Evolutionary conservation across 2,888 invertebrate species (phyloP).

Genomic region (Chalcosyrphus nemorum): DNA sequence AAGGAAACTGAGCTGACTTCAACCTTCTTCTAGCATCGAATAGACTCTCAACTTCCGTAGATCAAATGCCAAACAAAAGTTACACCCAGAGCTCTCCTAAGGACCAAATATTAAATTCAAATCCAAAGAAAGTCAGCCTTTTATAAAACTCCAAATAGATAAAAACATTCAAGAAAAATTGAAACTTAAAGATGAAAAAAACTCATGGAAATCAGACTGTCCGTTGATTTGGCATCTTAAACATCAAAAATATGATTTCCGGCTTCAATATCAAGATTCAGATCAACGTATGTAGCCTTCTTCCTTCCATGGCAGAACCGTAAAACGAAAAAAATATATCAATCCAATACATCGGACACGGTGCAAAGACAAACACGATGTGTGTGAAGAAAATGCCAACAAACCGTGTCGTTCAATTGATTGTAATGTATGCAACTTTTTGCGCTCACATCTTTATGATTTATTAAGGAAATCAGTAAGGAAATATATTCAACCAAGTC

Average conservation of each 20-base stretch:
- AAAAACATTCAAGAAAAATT: no score
- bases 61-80: no score
- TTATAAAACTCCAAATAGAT: no score
- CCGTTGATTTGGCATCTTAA: slow-evolving; percentile 11
- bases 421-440: slow-evolving; percentile 57
- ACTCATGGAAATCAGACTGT: background rate
- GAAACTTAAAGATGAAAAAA: no score
- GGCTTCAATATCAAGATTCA: slow-evolving; percentile 45
- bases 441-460: slow-evolving; percentile 35
- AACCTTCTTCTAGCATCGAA: no score
- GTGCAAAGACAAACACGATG: slow-evolving; percentile 58
- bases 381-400: slow-evolving; percentile 57
- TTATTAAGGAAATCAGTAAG: slow-evolving; percentile 59
- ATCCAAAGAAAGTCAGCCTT: no score
- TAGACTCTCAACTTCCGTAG: no score
- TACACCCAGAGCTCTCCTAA: no score
- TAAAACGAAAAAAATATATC: slow-evolving; percentile 3
- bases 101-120: no score
- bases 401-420: slow-evolving; percentile 49
- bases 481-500: slow-evolving; percentile 49
- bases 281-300: slow-evolving; percentile 15
- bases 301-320: background rate
- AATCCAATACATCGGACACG: slow-evolving; percentile 16
- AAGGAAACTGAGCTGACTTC: no score
- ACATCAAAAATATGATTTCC: slow-evolving; percentile 63